Evolutionary conservation across 1,140 invertebrate genomes (phyloP).

Genomic region (Vanessa tameamea): DNA sequence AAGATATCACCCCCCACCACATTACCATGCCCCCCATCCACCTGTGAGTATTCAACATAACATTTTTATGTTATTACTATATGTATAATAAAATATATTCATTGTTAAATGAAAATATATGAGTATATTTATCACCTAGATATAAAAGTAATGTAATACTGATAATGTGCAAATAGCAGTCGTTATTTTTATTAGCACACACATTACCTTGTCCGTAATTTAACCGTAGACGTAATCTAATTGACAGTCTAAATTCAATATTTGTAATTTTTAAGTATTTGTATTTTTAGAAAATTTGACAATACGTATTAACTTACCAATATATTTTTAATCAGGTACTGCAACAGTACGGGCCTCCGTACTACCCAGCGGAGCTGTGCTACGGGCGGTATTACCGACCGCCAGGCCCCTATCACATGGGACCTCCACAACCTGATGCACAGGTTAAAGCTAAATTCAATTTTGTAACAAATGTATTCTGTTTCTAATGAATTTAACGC

Average conservation of each 20-base stretch:
- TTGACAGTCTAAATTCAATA: no score
- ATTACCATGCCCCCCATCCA: conserved; percentile 76
- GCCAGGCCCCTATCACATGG: conserved; percentile 65
- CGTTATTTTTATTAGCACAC: no score
- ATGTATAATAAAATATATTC: no score
- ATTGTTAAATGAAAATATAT: no score
- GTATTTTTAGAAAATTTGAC: no score
- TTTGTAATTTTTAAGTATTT: no score
- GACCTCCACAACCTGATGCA: conserved; percentile 67
- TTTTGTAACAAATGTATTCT: neutral
- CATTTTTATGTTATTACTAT: neutral
- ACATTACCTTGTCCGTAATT: no score
- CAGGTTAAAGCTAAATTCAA: conserved; percentile 47
- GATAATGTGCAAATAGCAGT: no score
- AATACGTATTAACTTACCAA: no score
- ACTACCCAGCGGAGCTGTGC: conserved; percentile 73
- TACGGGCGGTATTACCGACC: conserved; percentile 73
- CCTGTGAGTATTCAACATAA: conserved; percentile 51
- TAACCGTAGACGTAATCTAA: no score
- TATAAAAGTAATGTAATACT: no score
- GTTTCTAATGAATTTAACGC: neutral
- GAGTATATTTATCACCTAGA: no score
- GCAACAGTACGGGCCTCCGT: conserved; percentile 67
- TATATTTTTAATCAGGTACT: conserved; percentile 53
- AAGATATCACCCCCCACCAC: conserved; percentile 74